phyloP scores from a whole-genome alignment of 2,113 vertebrate genomes.

The Phalacrocorax brasilianus region DNA sequence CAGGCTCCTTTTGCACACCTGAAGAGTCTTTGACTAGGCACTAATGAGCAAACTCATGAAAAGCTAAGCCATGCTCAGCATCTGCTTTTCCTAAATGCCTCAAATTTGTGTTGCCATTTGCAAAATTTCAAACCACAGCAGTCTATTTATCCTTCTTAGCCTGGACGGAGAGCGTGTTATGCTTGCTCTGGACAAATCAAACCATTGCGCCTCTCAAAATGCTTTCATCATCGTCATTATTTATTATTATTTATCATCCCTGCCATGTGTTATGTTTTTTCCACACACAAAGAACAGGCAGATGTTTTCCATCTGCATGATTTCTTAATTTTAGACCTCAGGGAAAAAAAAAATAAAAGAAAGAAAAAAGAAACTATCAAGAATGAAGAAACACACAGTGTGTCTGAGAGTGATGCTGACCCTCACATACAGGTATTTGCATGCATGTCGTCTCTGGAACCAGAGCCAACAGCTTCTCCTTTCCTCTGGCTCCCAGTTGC shows the following conservation, averaged over 20 bases:
- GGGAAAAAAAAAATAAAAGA: neutral
- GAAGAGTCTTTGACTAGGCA: neutral
- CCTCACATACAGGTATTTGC: neutral
- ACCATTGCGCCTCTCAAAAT: conserved; percentile 8
- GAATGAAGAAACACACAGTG: neutral
- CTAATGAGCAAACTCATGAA: neutral
- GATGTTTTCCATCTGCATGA: conserved; percentile 61
- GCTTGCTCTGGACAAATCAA: conserved; percentile 26
- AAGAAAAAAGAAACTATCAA: neutral
- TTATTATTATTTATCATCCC: conserved; percentile 64
- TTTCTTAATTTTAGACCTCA: conserved; percentile 48
- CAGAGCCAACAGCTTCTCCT: neutral
- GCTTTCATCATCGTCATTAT: conserved; percentile 50
- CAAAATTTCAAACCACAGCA: conserved; percentile 12
- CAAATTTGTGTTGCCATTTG: neutral
- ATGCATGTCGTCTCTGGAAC: neutral
- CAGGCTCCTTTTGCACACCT: conserved; percentile 11
- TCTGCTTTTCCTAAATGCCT: conserved; percentile 5
- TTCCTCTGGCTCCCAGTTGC: neutral
- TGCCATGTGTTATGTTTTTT: conserved; percentile 56
- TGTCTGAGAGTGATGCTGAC: neutral
- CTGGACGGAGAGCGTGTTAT: neutral
- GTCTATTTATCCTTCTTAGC: conserved; percentile 17
- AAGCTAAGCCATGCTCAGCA: neutral
- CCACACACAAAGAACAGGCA: conserved; percentile 41